Conservation (phyloP, 2,113 vertebrate species). For the Tachycineta bicolor region DNA sequence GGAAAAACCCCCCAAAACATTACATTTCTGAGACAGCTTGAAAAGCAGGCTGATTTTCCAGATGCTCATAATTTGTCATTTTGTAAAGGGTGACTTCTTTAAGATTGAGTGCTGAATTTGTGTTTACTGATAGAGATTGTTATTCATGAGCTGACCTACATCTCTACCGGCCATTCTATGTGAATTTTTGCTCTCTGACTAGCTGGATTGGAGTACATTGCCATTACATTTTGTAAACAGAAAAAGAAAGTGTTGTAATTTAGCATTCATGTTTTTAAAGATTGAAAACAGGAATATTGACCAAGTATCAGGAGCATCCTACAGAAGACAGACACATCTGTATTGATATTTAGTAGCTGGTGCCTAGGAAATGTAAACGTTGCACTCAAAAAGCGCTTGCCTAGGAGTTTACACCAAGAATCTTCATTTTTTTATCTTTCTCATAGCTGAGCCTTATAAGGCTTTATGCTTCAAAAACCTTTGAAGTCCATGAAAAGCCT, state of each 20-base stretch:
- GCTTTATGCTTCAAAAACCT: conserved; percentile 16
- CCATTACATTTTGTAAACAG: not conserved
- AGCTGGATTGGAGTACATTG: not conserved
- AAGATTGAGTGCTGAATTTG: not conserved
- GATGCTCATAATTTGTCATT: not conserved
- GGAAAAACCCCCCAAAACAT: not conserved
- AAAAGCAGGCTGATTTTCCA: not conserved
- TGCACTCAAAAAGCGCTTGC: not conserved
- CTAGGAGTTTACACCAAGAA: not conserved
- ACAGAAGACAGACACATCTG: not conserved
- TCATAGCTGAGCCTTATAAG: not conserved
- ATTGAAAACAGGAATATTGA: not conserved
- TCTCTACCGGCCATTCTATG: not conserved
- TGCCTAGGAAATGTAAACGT: not conserved
- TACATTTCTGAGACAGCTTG: not conserved
- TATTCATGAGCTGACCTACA: not conserved
- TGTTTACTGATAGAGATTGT: not conserved
- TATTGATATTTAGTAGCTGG: not conserved
- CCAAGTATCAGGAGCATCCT: not conserved
- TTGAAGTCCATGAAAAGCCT: conserved; percentile 48
- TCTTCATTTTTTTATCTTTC: conserved; percentile 31
- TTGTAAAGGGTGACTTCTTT: not conserved
- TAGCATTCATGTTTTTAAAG: not conserved
- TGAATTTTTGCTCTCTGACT: not conserved
- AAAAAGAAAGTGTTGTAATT: not conserved